Evolutionary conservation across 1,140 invertebrate genomes (phyloP), one percentile per base, ranked within the genome.

Genomic region (Idris sp.): DNA sequence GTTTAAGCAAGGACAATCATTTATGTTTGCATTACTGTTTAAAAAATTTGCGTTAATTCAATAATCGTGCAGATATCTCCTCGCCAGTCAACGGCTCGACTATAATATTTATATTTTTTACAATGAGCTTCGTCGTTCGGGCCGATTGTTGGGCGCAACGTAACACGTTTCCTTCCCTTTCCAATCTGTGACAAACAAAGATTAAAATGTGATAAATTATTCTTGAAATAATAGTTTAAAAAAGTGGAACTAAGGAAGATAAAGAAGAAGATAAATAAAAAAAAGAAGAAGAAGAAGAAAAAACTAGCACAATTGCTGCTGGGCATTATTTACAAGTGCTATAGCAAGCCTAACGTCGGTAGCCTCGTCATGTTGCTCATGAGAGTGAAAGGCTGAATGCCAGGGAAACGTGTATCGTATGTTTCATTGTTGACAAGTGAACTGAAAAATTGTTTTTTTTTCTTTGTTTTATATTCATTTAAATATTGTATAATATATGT

Each of bases 31-130:
- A 40, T 74, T 74, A 28, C 16, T 65, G 16, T 36, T 5, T 13
- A 64, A 49, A 10, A 41, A 43, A 61, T 61, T 72, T 74, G 1
- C 7, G 61, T 67, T 65, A 11, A 1, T 33, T 48, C 3, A 3
- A 35, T n/a, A 40, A 68, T 76, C 56, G 61, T 54, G 74, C 48
- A 41, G 8, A 16, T 48, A 31, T 72, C 67, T 73, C 58, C 54
- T 78, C 76, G 81, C 78, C 78, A 62, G 79, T 80, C 78, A 79
- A 79, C 68, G 79, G 82, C 83, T 85, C 83, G 85, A 84, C 77
- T 79, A 87, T 85, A 83, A 87, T 85, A 86, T 83, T 85, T 87
- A 86, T 87, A 87, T 87, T 86, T 87, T 87, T 86, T 86, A 87
- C 84, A 86, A 83, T 85, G 84, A 84, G 84, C 82, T 86, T 86